phyloP scores from a whole-genome alignment of 2,888 invertebrate genomes.

The Taphrorychus bicolor region DNA sequence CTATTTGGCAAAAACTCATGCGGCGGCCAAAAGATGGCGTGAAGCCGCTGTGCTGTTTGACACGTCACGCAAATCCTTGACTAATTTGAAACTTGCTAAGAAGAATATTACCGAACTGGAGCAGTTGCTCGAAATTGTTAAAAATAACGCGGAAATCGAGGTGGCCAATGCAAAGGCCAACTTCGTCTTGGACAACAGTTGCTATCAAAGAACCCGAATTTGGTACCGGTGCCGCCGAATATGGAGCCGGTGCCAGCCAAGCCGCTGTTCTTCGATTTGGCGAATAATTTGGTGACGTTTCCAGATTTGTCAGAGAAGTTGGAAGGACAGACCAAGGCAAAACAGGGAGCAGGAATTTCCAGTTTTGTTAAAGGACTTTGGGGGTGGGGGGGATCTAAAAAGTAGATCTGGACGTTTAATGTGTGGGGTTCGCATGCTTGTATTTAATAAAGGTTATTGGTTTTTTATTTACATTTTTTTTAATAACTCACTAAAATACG shows the following conservation, averaged over 20 bases:
- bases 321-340: slow-evolving; percentile 71
- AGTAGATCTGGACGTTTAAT: too few species aligned
- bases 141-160: slow-evolving; percentile 60
- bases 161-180: slow-evolving; percentile 87
- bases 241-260: slow-evolving; percentile 92
- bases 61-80: slow-evolving; percentile 66
- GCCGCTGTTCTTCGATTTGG: slow-evolving; percentile 97
- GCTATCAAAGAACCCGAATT: slow-evolving; percentile 82
- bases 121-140: slow-evolving; percentile 53
- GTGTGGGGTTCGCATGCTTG: too few species aligned
- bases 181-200: slow-evolving; percentile 78
- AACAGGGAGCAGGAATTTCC: slow-evolving; percentile 79
- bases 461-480: too few species aligned
- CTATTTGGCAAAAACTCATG: slow-evolving; percentile 87
- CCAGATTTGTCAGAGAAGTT: slow-evolving; percentile 79
- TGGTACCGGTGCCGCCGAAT: slow-evolving; percentile 88
- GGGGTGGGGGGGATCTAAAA: slow-evolving; percentile 82
- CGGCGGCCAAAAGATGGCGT: slow-evolving; percentile 82
- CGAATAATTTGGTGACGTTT: slow-evolving; percentile 89
- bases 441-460: too few species aligned
- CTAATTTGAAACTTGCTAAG: slow-evolving; percentile 43
- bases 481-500: too few species aligned
- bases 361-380: slow-evolving; percentile 94
- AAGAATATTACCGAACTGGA: slow-evolving; percentile 52
- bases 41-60: slow-evolving; percentile 90